Percentiles rank a stretch among this genome's conserved stretches.
phyloP scores from a whole-genome alignment of 1,140 invertebrate genomes.

The Neodiprion pinetum region DNA sequence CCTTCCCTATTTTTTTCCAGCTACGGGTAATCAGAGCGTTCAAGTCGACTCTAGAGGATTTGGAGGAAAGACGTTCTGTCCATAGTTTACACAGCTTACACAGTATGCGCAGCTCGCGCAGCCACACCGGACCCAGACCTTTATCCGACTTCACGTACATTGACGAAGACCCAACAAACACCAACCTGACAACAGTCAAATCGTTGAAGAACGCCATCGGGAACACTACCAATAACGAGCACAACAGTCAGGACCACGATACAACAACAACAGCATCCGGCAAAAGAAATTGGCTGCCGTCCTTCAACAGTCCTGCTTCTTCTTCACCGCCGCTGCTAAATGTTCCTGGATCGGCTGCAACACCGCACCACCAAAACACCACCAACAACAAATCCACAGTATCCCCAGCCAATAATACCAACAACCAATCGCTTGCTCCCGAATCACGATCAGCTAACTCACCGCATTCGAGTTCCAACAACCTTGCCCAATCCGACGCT shows the following conservation, averaged over 20 bases:
- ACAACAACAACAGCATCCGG: slow-evolving; percentile 39
- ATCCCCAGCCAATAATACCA: slow-evolving; percentile 40
- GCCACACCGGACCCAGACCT: slow-evolving; percentile 79
- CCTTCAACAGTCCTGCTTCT: slow-evolving; percentile 55
- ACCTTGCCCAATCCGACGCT: slow-evolving; percentile 62
- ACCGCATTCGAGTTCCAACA: slow-evolving; percentile 58
- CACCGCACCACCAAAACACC: slow-evolving; percentile 26
- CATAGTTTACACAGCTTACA: slow-evolving; percentile 97
- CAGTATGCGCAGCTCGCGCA: slow-evolving; percentile 87
- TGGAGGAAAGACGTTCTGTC: slow-evolving; percentile 97
- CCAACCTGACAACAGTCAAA: slow-evolving; percentile 54
- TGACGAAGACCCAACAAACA: slow-evolving; percentile 81
- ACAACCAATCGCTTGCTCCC: slow-evolving; percentile 20
- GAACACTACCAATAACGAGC: slow-evolving; percentile 47
- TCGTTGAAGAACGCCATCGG: slow-evolving; percentile 46
- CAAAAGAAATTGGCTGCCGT: slow-evolving; percentile 35
- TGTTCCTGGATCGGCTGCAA: slow-evolving; percentile 51
- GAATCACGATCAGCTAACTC: slow-evolving; percentile 42
- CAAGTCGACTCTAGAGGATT: slow-evolving; percentile 99
- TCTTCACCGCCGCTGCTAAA: slow-evolving; percentile 56
- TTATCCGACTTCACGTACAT: slow-evolving; percentile 91
- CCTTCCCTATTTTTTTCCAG: slow-evolving; percentile 84
- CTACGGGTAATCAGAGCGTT: slow-evolving; percentile 99
- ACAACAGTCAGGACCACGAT: slow-evolving; percentile 47
- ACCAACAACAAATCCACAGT: slow-evolving; percentile 39